Base-by-base conservation (phyloP, 1,140 invertebrate species). In the Melipona quadrifasciata region DNA sequence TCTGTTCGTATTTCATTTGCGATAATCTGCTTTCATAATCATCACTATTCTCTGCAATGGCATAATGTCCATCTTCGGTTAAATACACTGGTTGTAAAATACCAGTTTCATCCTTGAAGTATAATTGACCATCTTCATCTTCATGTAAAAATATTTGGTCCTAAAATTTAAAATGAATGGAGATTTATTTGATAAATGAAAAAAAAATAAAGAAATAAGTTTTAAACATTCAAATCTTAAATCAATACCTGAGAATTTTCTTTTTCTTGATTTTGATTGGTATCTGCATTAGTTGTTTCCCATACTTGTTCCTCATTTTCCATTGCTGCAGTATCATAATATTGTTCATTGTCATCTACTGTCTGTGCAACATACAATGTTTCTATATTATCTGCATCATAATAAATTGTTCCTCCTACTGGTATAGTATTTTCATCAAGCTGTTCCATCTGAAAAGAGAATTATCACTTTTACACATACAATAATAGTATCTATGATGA, bases 131-230 rank as follows among this genome's bases (percentile, higher is more conserved):
- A 64, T 95, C 92, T 78, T 94, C 93, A 76, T 95, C 94, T 70
- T 95, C 94, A 14, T 95, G 94, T 24, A 95, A 87, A 86, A 93
- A 94, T 86, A 95, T 94, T 87, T 95, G 94, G 58, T 94, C 92
- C 93, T 94, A 65, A 72, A 89, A 91, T 31, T 85, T 27, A 1
- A 76, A 5, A 61, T 19, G 64, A 10, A 27, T 4, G 4, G 68
- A 68, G 6, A 55, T 65, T 12, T 58, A 65, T 65, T 53, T 21
- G 14, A 34, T 79, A 55, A 53, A 72, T 47, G 67, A 55, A 24
- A 2, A 5, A 19, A 71, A 34, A 58, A 19, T 14, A 39, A 74
- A 67, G 14, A 55, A 53, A 14, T 10, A 34, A 6, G 27, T 55
- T 39, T 77, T 79, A 27, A 85, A 31, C 68, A 39, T 31, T 68